Evolutionary conservation across 2,888 invertebrate species (phyloP), one percentile per base, ranked within the genome.

Genomic region (Sialis fuliginosa): DNA sequence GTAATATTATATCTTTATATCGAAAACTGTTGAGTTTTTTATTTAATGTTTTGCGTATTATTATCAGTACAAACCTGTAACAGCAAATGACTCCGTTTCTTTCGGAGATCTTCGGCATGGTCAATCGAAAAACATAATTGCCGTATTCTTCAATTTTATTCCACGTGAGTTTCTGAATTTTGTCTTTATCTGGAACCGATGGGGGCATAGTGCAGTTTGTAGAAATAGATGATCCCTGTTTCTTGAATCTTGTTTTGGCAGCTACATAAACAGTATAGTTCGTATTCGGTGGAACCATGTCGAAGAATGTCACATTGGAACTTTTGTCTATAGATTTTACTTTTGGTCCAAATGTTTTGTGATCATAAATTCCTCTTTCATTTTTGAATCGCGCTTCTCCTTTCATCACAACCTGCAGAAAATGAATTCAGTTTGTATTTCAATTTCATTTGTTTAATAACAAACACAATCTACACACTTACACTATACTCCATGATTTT

Each of bases 61-160:
- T 33, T 33, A 32, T 45, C 22, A 13, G 6, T 32, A 48, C 48
- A 49, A 58, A 72, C 73, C 73, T 74, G 61, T 86, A 87, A 57
- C 89, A 91, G 62, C 89, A 90, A 54, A 91, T 87, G 0, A 81
- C 81, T 1, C 91, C 91, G 56, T 89, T 89, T 47, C 89, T 68
- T 60, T 91, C 88, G 0, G 86, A 80, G 34, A 90, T 72, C 52
- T 82, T 70, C 1, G 86, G 86, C 54, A 89, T 62, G 52, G 75
- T 73, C 54, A 90, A 66, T 57, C 83, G 82, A 54, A 88, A 81
- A 55, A 86, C 70, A 65, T 79, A 81, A 54, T 74, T 75, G 22
- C 78, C 79, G 45, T 75, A 69, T 37, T 72, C 74, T 50, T 74
- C 72, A 37, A 78, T 67, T 57, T 77, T 77, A 30, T 70, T 67